These are phyloP conservation scores for Betta splendens DNA, from an alignment of 2,797 vertebrate species.

Conservation along the genomic window DNA sequence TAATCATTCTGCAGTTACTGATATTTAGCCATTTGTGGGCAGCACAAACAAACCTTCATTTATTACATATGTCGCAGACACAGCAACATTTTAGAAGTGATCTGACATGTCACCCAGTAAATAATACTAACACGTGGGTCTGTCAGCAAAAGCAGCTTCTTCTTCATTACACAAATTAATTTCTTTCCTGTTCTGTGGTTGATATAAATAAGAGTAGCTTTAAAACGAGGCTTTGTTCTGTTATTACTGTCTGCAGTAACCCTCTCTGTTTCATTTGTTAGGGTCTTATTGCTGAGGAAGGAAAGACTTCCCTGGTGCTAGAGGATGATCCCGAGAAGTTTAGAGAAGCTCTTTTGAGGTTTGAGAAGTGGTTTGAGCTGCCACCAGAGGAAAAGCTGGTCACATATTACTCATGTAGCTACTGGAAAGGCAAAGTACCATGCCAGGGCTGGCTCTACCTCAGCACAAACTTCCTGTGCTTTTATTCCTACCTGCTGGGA, in stretches of 20 bases:
- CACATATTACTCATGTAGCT: conserved; percentile 97
- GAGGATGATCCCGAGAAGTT: conserved; percentile 96
- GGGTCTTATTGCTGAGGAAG: conserved; percentile 98
- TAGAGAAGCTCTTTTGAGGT: conserved; percentile 92
- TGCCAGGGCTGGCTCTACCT: conserved; percentile 99
- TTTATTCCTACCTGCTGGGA: conserved; percentile 97
- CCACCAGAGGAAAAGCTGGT: conserved; percentile 93
- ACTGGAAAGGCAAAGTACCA: conserved; percentile 96
- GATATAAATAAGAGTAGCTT: neutral
- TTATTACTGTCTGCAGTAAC: neutral
- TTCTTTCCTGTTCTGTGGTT: neutral
- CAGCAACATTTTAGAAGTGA: neutral
- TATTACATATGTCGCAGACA: neutral
- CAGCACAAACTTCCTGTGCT: conserved; percentile 97
- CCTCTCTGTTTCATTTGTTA: conserved; percentile 47
- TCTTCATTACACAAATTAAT: neutral
- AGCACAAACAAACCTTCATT: neutral
- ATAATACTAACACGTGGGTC: neutral
- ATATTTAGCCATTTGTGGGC: neutral
- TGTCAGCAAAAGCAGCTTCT: neutral
- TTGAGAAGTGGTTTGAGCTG: conserved; percentile 94
- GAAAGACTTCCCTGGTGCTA: conserved; percentile 86
- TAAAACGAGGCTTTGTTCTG: neutral
- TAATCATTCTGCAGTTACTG: neutral
- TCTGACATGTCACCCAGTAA: neutral